Percentiles rank a stretch among this genome's conserved stretches.
Evolutionary conservation across 2,888 invertebrate species (phyloP).

Genomic region (Globia sparganii): DNA sequence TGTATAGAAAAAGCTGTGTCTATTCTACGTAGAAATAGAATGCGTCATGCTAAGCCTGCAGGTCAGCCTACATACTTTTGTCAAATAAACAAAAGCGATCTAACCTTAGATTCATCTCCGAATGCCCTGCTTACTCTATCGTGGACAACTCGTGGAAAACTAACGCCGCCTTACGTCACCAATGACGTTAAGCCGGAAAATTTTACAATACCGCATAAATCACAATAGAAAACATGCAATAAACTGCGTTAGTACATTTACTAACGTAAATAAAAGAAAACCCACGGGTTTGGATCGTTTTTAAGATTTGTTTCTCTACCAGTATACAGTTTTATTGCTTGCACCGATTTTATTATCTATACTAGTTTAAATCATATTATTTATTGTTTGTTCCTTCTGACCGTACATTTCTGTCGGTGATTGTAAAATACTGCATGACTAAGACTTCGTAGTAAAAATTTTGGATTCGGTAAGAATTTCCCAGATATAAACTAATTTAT

Average conservation of each 20-base stretch:
- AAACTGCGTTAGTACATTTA: conserved; percentile 49
- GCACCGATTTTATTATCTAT: conserved; percentile 67
- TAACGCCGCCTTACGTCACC: conserved; percentile 6
- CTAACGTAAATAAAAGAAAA: conserved; percentile 53
- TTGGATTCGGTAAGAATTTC: neutral
- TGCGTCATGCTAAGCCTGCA: too few species aligned
- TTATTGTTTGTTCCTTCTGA: conserved; percentile 43
- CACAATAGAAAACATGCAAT: conserved; percentile 46
- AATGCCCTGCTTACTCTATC: neutral
- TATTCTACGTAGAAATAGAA: too few species aligned
- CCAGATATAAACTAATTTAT: neutral
- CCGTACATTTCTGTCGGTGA: conserved; percentile 27
- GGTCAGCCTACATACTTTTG: too few species aligned
- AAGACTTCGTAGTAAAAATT: neutral
- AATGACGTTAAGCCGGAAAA: conserved; percentile 23
- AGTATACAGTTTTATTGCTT: conserved; percentile 63
- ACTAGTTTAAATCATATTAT: conserved; percentile 63
- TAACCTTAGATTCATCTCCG: neutral
- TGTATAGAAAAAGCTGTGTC: too few species aligned
- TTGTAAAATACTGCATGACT: conserved; percentile 22
- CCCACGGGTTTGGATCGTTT: conserved; percentile 38
- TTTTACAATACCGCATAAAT: conserved; percentile 48
- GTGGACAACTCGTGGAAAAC: neutral
- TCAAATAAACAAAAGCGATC: neutral
- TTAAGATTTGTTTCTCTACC: conserved; percentile 64